Conservation (phyloP, 2,888 invertebrate species). For the Gryllus longicercus region DNA sequence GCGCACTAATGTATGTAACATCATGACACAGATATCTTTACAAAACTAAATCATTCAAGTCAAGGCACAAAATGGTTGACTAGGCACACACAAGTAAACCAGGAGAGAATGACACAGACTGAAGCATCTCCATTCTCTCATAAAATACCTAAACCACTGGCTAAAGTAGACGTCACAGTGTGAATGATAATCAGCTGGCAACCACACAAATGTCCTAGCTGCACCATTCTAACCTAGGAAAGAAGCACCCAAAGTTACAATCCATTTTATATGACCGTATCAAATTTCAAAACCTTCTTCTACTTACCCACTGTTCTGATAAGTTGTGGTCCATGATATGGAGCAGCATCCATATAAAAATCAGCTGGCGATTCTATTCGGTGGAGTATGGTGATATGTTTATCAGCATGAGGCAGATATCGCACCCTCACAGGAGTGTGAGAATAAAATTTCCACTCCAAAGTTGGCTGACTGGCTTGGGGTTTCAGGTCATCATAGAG, state of each 20-base stretch:
- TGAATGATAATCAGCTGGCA: neutral
- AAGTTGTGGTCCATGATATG: neutral
- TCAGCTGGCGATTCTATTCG: neutral
- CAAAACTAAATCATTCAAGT: neutral
- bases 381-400: neutral
- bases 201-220: too few species aligned
- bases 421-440: neutral
- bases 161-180: neutral
- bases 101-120: too few species aligned
- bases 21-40: neutral
- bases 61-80: conserved; percentile 11
- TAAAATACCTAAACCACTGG: too few species aligned
- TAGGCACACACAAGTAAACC: neutral
- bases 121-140: too few species aligned
- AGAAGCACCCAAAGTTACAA: too few species aligned
- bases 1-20: too few species aligned
- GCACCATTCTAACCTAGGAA: too few species aligned
- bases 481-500: neutral
- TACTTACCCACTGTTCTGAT: neutral
- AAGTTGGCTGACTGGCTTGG: neutral
- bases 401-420: neutral
- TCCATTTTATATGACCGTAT: neutral
- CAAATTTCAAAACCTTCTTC: neutral
- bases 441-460: neutral
- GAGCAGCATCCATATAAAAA: neutral